Evolutionary conservation across 2,888 invertebrate species (phyloP), one percentile per base, ranked within the genome.

Genomic region (Vesta saturnalis): DNA sequence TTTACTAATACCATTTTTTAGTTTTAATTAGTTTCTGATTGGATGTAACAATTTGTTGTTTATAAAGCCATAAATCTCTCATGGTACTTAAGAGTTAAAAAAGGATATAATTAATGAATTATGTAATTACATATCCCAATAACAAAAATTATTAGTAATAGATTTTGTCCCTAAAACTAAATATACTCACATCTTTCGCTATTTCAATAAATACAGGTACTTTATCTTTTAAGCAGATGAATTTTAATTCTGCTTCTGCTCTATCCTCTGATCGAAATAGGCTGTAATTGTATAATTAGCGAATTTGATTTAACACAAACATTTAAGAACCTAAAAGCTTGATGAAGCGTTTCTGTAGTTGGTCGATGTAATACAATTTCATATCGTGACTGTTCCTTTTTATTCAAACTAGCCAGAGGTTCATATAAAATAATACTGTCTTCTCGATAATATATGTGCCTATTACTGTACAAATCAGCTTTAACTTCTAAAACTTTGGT

Each of bases 351-450:
- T 80, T 94, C 93, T 1, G 91, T 89, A 75, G 89, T 90, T 6
- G 92, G 93, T 76, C 92, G 89, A 77, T 93, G 91, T 47, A 94
- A 83, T 2, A 94, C 89, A 72, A 94, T 92, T 83, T 94, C 94
- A 80, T 87, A 94, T 19, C 87, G 84, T 60, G 80, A 73, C 78
- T 86, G 82, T 75, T 86, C 81, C 80, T 86, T 83, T n/a, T 80
- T 79, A 16, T 86, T 86, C 71, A 71, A 81, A 60, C 83, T 81
- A 63, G 83, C 82, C 1, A 90, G 90, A 4, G 92, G 92, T 39
- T 89, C 89, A 81, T 94, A 95, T n/a, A n/a, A n/a, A 56, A 94
- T 87, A 78, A 95, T 88, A 1, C 92, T 91, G 81, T 95, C 94
- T 83, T 94, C 93, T n/a, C 95, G 88, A 73, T 89, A 90, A 69